Conservation (phyloP, 2,888 invertebrate genomes). For the Erebia palarica region DNA sequence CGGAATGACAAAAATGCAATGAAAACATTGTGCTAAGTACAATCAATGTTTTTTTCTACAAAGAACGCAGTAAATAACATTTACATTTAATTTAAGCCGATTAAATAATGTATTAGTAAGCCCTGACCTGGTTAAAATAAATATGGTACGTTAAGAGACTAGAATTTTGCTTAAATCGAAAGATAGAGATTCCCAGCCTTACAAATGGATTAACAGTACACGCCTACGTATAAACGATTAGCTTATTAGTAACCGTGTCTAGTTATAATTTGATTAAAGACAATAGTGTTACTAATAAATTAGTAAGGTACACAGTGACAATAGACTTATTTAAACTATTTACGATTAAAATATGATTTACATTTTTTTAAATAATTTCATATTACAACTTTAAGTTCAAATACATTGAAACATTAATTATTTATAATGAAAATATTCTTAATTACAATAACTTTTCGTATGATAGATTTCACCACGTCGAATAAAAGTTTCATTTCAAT, state of each 20-base stretch:
- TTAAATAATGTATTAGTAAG: slow-evolving; percentile 29
- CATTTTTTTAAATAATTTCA: slow-evolving; percentile 15
- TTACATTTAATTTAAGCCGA: slow-evolving; percentile 12
- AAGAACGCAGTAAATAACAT: not conserved
- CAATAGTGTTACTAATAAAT: slow-evolving; percentile 42
- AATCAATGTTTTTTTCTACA: not conserved
- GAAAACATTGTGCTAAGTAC: not conserved
- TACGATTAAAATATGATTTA: slow-evolving; percentile 32
- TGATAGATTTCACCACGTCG: slow-evolving; percentile 24
- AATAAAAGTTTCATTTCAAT: slow-evolving; percentile 13
- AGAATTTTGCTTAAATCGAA: slow-evolving; percentile 36
- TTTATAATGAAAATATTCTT: slow-evolving; percentile 36
- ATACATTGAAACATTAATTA: slow-evolving; percentile 21
- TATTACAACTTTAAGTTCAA: slow-evolving; percentile 26
- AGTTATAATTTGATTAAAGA: slow-evolving; percentile 43
- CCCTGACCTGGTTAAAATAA: slow-evolving; percentile 21
- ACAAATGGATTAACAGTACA: slow-evolving; percentile 42
- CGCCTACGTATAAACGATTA: slow-evolving; percentile 41
- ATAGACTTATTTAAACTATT: slow-evolving; percentile 45
- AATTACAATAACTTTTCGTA: slow-evolving; percentile 28
- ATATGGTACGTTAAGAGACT: slow-evolving; percentile 34
- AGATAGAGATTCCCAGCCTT: slow-evolving; percentile 46
- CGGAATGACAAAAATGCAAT: not conserved
- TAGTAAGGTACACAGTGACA: slow-evolving; percentile 61
- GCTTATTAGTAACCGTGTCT: slow-evolving; percentile 40